phyloP scores from a whole-genome alignment of 2,888 invertebrate species.

The Drosophila suboccidentalis region DNA sequence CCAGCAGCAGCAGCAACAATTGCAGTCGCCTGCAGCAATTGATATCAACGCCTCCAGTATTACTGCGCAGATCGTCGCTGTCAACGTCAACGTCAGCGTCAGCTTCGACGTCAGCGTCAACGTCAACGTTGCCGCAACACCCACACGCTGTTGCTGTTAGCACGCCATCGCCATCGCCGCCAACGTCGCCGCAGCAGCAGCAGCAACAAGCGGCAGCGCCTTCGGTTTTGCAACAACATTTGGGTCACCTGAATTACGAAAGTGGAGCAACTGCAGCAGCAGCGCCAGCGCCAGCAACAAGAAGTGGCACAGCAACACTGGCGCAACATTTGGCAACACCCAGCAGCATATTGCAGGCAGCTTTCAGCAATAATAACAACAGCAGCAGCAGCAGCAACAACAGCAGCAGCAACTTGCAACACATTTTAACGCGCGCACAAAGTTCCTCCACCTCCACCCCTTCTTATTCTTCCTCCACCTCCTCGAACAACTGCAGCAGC shows the following conservation, averaged over 20 bases:
- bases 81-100: slow-evolving; percentile 47
- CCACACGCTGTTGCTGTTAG: slow-evolving; percentile 53
- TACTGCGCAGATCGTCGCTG: slow-evolving; percentile 75
- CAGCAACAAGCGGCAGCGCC: slow-evolving; percentile 61
- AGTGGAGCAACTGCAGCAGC: slow-evolving; percentile 75
- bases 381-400: slow-evolving; percentile 49
- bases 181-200: slow-evolving; percentile 47
- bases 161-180: slow-evolving; percentile 55
- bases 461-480: slow-evolving; percentile 26
- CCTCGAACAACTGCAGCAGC: slow-evolving; percentile 74
- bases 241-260: slow-evolving; percentile 84
- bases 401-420: slow-evolving; percentile 65
- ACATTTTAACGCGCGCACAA: slow-evolving; percentile 77
- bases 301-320: slow-evolving; percentile 79
- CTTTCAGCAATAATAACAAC: slow-evolving; percentile 65
- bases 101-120: slow-evolving; percentile 26
- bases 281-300: slow-evolving; percentile 53
- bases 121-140: slow-evolving; percentile 50
- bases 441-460: slow-evolving; percentile 62
- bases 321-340: slow-evolving; percentile 82
- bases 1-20: slow-evolving; percentile 70
- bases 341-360: slow-evolving; percentile 80
- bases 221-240: slow-evolving; percentile 84
- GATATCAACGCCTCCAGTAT: slow-evolving; percentile 83
- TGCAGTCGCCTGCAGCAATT: slow-evolving; percentile 84